Base-by-base conservation (phyloP, 2,113 vertebrate genomes). In the Porphyrio hochstetteri region DNA sequence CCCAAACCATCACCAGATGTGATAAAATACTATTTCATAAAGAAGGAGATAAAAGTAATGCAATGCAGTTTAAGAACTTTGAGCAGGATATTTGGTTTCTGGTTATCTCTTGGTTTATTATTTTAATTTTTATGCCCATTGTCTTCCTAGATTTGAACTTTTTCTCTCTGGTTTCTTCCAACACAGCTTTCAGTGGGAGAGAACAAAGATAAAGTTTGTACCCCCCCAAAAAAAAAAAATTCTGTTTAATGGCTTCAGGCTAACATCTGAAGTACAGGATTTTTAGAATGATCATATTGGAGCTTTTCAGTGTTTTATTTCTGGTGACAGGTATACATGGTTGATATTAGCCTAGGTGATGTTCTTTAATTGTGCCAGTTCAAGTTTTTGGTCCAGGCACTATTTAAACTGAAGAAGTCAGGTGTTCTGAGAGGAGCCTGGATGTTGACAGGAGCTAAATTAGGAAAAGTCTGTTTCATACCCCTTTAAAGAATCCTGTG, bases 161-260 rank as follows among this genome's bases (percentile, higher is more conserved):
- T 38, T 76, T 17, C 7, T 17, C 7, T 59, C 6, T 21, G 81
- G 17, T 71, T 86, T 78, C n/a, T 90, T 88, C 20, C 19, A 78
- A 14, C 10, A 29, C 36, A 48, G 16, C 17, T 56, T 76, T 72
- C 75, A 53, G 16, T 35, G 48, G 33, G 15, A 76, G 31, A 59
- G 24, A 50, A 12, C 7, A 53, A 74, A 48, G 33, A 42, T 35
- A 79, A 48, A 61, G 33, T 36, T 31, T 61, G 11, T n/a, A 40
- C 46, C 15, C 55, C 4, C 21, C 3, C 0, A 0, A 0, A 23
- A 50, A n/a, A 78, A 42, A 3, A 10, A 23, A 64, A 63, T 59
- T 65, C 24, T 11, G 4, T 35, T 64, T 31, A 44, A 24, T 59
- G 19, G 9, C 2, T 68, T 21, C 60, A 71, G 59, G 33, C 29